Conservation (phyloP, 1,140 invertebrate species). For the Fopius arisanus region DNA sequence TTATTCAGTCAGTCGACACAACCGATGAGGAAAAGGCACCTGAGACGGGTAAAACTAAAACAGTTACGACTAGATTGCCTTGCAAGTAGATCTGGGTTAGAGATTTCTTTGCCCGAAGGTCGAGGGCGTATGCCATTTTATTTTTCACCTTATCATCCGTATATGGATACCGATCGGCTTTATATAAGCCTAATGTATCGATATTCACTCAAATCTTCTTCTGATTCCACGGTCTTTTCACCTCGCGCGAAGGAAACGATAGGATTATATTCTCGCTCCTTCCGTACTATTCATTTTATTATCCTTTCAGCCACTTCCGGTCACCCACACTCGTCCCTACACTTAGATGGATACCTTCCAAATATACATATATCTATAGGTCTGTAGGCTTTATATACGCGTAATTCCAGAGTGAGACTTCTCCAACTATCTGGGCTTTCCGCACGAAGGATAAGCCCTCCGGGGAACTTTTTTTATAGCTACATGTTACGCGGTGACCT, state of each 20-base stretch:
- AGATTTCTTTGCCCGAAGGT: slow-evolving; percentile 55
- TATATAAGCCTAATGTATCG: not conserved
- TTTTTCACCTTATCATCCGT: not conserved
- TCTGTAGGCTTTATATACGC: not conserved
- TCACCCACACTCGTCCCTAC: not conserved
- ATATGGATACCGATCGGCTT: not conserved
- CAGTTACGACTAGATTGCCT: slow-evolving; percentile 3
- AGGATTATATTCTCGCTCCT: not conserved
- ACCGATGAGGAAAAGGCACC: slow-evolving; percentile 5
- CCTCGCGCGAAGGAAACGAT: not conserved
- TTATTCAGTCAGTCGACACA: slow-evolving; percentile 6
- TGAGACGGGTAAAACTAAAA: slow-evolving; percentile 9
- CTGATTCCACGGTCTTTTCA: not conserved
- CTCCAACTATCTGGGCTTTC: slow-evolving; percentile 13
- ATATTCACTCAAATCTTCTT: not conserved
- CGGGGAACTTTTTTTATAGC: slow-evolving; percentile 11
- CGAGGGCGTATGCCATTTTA: slow-evolving; percentile 37
- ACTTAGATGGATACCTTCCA: not conserved
- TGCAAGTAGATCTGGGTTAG: slow-evolving; percentile 52
- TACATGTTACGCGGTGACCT: slow-evolving; percentile 8
- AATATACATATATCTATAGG: slow-evolving; percentile 7
- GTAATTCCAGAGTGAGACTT: not conserved
- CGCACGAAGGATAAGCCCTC: slow-evolving; percentile 11
- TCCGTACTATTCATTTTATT: slow-evolving; percentile 2
- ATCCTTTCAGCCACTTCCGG: not conserved